A percentile compares a stretch with the other conserved stretches of the same genome.
Conservation (phyloP, 2,113 vertebrate species). For the Varanus salvator region DNA sequence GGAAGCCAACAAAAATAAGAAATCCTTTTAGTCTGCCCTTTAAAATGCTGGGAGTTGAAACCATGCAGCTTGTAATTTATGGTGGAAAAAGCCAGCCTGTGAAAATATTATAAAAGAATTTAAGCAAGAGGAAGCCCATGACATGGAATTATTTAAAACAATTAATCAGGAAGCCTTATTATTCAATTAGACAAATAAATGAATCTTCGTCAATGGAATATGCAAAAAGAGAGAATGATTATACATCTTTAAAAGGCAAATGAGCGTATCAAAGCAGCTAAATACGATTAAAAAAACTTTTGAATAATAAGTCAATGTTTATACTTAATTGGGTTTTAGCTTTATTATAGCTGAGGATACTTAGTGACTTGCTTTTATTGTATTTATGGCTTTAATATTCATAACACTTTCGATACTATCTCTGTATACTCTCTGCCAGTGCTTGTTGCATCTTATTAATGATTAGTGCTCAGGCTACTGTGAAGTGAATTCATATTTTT, state of each 20-base stretch:
- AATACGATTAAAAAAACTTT: constrained; percentile 66
- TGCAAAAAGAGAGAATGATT: constrained; percentile 64
- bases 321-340: constrained; percentile 73
- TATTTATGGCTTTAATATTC: constrained; percentile 75
- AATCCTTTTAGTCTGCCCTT: constrained; percentile 61
- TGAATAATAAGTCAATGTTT: constrained; percentile 71
- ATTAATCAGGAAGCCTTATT: constrained; percentile 75
- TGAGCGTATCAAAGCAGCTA: constrained; percentile 71
- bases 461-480: constrained; percentile 75
- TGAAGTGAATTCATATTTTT: constrained; percentile 81
- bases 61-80: constrained; percentile 75
- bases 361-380: constrained; percentile 74
- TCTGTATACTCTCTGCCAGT: constrained; percentile 72
- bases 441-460: constrained; percentile 75
- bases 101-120: constrained; percentile 77
- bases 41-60: constrained; percentile 63
- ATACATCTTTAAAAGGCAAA: constrained; percentile 77
- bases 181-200: constrained; percentile 77
- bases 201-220: constrained; percentile 73
- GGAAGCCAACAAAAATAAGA: constrained; percentile 65
- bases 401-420: constrained; percentile 70
- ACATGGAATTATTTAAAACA: constrained; percentile 79
- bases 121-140: constrained; percentile 73
- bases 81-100: constrained; percentile 69
- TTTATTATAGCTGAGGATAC: constrained; percentile 74